These are phyloP conservation scores for Petrolisthes manimaculis DNA, from an alignment of 2,888 invertebrate genomes.

Conservation along the genomic window DNA sequence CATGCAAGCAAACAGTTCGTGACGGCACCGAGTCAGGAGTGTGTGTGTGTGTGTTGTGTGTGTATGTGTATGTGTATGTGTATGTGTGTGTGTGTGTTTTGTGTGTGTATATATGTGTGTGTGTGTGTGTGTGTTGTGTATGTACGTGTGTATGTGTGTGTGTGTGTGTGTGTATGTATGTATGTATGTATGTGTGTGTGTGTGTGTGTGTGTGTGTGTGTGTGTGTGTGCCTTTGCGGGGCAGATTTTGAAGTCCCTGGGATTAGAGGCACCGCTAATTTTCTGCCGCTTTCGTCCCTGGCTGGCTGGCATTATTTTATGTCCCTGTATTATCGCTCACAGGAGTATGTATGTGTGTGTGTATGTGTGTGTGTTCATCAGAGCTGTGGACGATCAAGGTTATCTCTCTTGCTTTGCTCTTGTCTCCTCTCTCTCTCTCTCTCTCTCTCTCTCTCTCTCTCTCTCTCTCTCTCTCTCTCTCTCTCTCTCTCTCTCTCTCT, in stretches of 20 bases:
- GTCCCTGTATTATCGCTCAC: slow-evolving; percentile 41
- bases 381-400: too few species aligned
- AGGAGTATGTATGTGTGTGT: too few species aligned
- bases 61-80: background rate
- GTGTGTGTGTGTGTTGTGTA: background rate
- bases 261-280: slow-evolving; percentile 44
- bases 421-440: background rate
- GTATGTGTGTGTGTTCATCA: too few species aligned
- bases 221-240: slow-evolving; percentile 22
- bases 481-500: background rate
- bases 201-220: background rate
- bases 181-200: too few species aligned
- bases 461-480: background rate
- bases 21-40: slow-evolving; percentile 46
- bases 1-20: slow-evolving; percentile 50
- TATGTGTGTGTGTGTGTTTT: background rate
- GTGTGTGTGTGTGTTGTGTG: too few species aligned
- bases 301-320: slow-evolving; percentile 29
- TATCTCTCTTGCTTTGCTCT: too few species aligned
- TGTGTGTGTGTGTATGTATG: background rate
- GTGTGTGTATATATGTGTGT: background rate
- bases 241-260: slow-evolving; percentile 35
- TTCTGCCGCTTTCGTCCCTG: slow-evolving; percentile 48
- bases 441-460: background rate
- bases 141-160: background rate